A percentile compares a stretch with the other conserved stretches of the same genome.
phyloP scores from a whole-genome alignment of 2,113 vertebrate species.

The Hyperoodon ampullatus region DNA sequence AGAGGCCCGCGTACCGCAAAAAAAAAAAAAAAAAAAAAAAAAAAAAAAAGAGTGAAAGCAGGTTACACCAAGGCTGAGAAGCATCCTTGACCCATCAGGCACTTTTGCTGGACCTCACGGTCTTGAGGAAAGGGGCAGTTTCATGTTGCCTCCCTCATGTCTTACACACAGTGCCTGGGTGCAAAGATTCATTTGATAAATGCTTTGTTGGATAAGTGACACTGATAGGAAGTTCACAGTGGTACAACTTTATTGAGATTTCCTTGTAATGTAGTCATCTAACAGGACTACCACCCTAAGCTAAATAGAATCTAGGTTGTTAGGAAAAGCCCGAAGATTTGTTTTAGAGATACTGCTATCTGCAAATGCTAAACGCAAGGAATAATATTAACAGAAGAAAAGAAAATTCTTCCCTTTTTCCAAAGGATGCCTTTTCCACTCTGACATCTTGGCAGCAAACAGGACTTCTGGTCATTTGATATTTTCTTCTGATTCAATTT shows the following conservation, averaged over 20 bases:
- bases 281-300: neutral
- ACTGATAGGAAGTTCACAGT: neutral
- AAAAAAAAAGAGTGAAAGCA: neutral
- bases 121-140: neutral
- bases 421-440: neutral
- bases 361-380: conserved; percentile 43
- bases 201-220: neutral
- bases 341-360: neutral
- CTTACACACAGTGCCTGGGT: neutral
- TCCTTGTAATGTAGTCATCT: neutral
- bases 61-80: neutral
- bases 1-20: no score
- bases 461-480: conserved; percentile 30
- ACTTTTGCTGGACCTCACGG: neutral
- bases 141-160: neutral
- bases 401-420: neutral
- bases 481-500: conserved; percentile 54
- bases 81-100: neutral
- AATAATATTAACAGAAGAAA: conserved; percentile 30
- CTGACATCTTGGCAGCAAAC: conserved; percentile 55
- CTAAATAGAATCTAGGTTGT: neutral
- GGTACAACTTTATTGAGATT: neutral
- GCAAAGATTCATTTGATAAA: neutral
- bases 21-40: no score
- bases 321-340: neutral